These are phyloP conservation scores for Philaenus spumarius DNA, from an alignment of 1,140 invertebrate species.

Conservation along the genomic window DNA sequence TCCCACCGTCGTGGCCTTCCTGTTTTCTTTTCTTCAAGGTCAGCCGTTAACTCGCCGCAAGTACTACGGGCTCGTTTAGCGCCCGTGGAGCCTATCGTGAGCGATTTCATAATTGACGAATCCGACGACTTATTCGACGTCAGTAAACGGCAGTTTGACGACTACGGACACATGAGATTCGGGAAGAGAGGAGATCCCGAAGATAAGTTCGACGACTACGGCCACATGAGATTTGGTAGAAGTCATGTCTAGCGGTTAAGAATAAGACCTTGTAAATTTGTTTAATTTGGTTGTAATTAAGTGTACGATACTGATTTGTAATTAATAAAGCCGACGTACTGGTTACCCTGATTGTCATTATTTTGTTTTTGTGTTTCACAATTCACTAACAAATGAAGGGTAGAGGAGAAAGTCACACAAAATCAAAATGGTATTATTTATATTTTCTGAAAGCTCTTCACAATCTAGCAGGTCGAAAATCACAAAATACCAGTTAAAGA, in stretches of 20 bases:
- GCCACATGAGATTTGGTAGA: constrained; percentile 59
- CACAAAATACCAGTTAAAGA: too few species aligned
- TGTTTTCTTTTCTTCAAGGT: background rate
- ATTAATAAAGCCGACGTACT: too few species aligned
- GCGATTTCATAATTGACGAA: constrained; percentile 10
- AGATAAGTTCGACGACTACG: constrained; percentile 56
- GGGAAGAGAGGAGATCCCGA: constrained; percentile 45
- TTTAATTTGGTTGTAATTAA: too few species aligned
- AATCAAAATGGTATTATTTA: too few species aligned
- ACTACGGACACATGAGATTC: constrained; percentile 56
- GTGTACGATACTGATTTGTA: too few species aligned
- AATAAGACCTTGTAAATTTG: too few species aligned
- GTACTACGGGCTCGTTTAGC: constrained; percentile 4
- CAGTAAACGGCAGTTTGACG: constrained; percentile 43
- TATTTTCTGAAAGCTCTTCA: too few species aligned
- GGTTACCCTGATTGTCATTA: too few species aligned
- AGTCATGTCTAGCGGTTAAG: constrained; percentile 9
- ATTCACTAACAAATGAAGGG: too few species aligned
- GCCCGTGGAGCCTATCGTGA: background rate
- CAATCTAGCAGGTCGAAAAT: too few species aligned
- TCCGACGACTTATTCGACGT: constrained; percentile 9
- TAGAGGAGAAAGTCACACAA: too few species aligned
- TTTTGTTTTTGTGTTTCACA: too few species aligned
- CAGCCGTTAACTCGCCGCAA: background rate
- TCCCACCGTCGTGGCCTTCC: background rate